Evolutionary conservation across 2,113 vertebrate species (phyloP).

Genomic region (Dryoscopus gambensis): DNA sequence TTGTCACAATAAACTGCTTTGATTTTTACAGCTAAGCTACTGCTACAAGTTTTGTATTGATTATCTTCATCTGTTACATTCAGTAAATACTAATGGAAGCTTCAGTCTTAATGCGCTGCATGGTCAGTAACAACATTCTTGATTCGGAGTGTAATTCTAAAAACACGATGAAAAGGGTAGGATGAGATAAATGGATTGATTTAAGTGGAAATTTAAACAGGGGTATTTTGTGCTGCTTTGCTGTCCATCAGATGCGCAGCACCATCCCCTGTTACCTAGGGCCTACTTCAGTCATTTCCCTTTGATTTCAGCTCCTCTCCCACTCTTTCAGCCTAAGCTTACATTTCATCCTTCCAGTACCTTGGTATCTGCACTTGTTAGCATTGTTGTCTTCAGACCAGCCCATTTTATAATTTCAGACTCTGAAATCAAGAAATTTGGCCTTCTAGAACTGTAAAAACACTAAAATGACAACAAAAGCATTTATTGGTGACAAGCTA

Average conservation of each 20-base stretch:
- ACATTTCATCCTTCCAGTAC: neutral
- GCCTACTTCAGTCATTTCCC: neutral
- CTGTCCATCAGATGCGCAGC: neutral
- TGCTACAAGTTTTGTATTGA: neutral
- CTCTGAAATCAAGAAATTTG: neutral
- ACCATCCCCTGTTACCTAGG: neutral
- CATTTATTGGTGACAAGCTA: neutral
- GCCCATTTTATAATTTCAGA: slow-evolving; percentile 38
- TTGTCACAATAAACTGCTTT: neutral
- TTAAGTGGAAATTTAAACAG: neutral
- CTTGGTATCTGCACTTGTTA: neutral
- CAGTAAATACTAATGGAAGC: neutral
- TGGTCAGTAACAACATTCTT: neutral
- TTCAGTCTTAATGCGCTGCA: neutral
- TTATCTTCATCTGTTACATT: neutral
- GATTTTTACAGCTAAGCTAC: neutral
- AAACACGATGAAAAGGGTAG: neutral
- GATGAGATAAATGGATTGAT: neutral
- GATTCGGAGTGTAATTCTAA: neutral
- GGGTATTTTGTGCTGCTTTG: neutral
- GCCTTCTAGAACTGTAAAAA: neutral
- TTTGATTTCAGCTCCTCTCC: neutral
- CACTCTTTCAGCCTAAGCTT: neutral
- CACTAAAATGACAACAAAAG: neutral
- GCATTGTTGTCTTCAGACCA: neutral